phyloP scores from a whole-genome alignment of 1,140 invertebrate species.

The Drosophila dunni region DNA sequence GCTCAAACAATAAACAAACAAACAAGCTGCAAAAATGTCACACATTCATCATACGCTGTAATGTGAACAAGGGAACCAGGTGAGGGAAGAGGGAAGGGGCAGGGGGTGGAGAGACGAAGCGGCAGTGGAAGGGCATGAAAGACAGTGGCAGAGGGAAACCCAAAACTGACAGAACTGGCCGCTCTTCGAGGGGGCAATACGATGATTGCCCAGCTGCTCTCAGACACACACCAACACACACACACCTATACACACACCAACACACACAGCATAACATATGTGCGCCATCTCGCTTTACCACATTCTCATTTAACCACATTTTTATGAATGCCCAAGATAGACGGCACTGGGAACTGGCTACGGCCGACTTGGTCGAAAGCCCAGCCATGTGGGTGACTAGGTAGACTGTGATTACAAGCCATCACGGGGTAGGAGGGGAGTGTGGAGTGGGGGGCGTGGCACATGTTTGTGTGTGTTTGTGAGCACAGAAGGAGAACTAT shows the following conservation, averaged over 20 bases:
- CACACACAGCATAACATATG: not conserved
- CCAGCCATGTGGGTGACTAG: not conserved
- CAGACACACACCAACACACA: too few relatives aligned
- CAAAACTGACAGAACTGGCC: not conserved
- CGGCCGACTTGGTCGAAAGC: not conserved
- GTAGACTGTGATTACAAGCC: constrained; percentile 1
- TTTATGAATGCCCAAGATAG: constrained; percentile 1
- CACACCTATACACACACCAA: not conserved
- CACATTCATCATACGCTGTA: constrained; percentile 73
- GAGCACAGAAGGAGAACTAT: constrained; percentile 57
- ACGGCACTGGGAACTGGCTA: not conserved
- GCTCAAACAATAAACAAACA: constrained; percentile 75
- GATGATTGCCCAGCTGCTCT: too few relatives aligned
- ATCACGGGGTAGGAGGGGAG: not conserved
- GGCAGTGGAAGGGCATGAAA: too few relatives aligned
- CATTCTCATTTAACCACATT: constrained; percentile 29
- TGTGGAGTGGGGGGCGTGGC: not conserved
- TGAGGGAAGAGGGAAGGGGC: too few relatives aligned
- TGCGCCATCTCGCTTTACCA: constrained; percentile 6
- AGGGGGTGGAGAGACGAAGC: too few relatives aligned
- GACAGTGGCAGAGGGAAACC: not conserved
- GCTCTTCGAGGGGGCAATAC: not conserved
- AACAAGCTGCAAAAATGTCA: constrained; percentile 77
- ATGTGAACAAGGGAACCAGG: constrained; percentile 10
- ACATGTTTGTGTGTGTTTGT: not conserved